A percentile compares a stretch with the other conserved stretches of the same genome.
Conservation (phyloP, 2,888 invertebrate species). For the Eutolmus rufibarbis region DNA sequence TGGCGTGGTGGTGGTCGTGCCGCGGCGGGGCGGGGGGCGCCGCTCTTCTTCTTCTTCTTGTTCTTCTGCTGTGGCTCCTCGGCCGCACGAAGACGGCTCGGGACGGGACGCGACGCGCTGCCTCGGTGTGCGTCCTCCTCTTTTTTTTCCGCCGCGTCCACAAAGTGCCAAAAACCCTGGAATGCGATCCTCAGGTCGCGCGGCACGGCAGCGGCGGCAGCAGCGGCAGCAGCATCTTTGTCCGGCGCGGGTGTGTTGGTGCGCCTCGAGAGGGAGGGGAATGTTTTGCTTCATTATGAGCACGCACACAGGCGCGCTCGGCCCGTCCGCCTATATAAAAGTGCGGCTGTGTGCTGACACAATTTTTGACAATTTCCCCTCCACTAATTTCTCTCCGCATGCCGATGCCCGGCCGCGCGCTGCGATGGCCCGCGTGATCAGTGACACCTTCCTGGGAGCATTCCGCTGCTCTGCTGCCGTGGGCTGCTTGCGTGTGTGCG, state of each 20-base stretch:
- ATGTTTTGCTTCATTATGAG: constrained; percentile 10
- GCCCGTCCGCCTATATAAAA: not conserved
- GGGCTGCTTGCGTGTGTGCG: not conserved
- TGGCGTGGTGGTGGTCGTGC: not conserved
- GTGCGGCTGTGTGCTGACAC: not conserved
- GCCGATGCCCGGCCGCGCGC: not conserved
- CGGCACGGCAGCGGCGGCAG: not conserved
- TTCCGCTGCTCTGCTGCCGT: not conserved
- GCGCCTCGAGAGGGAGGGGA: not conserved
- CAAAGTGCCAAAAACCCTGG: constrained; percentile 23
- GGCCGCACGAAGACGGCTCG: not conserved
- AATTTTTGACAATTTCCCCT: constrained; percentile 13
- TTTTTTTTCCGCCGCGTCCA: constrained; percentile 10
- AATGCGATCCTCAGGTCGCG: constrained; percentile 28
- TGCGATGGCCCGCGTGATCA: not conserved
- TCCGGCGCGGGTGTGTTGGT: not conserved
- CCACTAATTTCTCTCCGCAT: not conserved
- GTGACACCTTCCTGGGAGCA: not conserved
- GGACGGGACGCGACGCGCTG: not conserved
- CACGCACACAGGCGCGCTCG: not conserved
- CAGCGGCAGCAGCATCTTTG: not conserved
- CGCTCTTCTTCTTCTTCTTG: not conserved
- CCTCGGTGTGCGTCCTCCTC: not conserved
- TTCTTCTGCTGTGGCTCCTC: not conserved
- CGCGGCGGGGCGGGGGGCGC: not conserved